Conservation (phyloP, 1,140 invertebrate species). For the Drosophila tristis region DNA sequence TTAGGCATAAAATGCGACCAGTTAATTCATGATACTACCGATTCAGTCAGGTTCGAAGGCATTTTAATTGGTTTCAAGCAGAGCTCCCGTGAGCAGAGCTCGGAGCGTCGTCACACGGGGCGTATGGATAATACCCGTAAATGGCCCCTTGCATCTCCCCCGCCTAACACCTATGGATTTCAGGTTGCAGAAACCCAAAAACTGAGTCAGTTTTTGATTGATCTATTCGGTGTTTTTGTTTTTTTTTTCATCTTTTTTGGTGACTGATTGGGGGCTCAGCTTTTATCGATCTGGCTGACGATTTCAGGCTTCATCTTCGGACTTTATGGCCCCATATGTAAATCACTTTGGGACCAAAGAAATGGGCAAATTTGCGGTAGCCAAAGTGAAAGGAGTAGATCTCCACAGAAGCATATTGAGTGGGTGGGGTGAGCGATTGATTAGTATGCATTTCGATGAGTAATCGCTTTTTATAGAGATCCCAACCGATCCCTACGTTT, state of each 20-base stretch:
- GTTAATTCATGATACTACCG: conserved; percentile 81
- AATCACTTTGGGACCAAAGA: conserved; percentile 45
- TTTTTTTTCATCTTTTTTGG: conserved; percentile 23
- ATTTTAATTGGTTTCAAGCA: conserved; percentile 79
- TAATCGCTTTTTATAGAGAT: conserved; percentile 43
- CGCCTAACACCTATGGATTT: conserved; percentile 14
- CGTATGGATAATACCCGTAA: conserved; percentile 61
- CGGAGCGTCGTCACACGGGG: conserved; percentile 37
- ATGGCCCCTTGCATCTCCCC: not conserved
- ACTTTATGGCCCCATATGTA: conserved; percentile 58
- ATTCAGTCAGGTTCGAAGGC: conserved; percentile 72
- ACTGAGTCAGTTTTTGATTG: conserved; percentile 48
- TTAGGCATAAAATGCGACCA: conserved; percentile 72
- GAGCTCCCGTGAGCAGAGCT: conserved; percentile 27
- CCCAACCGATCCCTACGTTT: too few species aligned
- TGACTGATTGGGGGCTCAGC: conserved; percentile 29
- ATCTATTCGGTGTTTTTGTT: conserved; percentile 28
- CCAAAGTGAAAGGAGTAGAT: conserved; percentile 56
- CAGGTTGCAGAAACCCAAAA: conserved; percentile 34
- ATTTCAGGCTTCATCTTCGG: conserved; percentile 31
- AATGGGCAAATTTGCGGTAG: conserved; percentile 26
- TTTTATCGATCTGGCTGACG: conserved; percentile 60
- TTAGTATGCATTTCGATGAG: conserved; percentile 71
- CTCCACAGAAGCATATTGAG: conserved; percentile 3
- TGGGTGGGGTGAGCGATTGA: conserved; percentile 36